phyloP scores from a whole-genome alignment of 2,888 invertebrate genomes.

The Rotaria magnacalcarata region DNA sequence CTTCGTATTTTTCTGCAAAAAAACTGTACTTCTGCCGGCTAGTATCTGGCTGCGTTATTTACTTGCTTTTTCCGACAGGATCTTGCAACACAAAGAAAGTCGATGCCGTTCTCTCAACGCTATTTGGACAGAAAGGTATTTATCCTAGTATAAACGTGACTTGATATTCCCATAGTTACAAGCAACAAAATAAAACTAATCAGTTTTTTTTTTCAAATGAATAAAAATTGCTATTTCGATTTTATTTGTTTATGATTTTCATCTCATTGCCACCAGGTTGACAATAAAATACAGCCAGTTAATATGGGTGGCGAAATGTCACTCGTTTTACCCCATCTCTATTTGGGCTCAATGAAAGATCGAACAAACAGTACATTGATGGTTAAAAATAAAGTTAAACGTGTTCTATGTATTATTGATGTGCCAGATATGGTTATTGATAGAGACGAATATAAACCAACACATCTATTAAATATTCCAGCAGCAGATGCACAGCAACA shows the following conservation, averaged over 20 bases:
- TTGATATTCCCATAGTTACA: background rate
- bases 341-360: conserved; percentile 1
- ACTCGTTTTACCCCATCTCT: background rate
- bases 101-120: conserved; percentile 20
- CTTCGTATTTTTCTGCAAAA: background rate
- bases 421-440: background rate
- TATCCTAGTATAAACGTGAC: background rate
- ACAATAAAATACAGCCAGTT: background rate
- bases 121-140: background rate
- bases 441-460: conserved; percentile 5
- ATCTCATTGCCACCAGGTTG: background rate
- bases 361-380: background rate
- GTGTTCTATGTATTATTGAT: conserved; percentile 13
- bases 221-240: background rate
- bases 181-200: background rate
- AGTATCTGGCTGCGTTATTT: background rate
- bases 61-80: background rate
- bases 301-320: conserved; percentile 14
- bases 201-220: background rate
- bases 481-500: conserved; percentile 4
- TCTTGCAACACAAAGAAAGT: background rate
- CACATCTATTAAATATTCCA: conserved; percentile 12
- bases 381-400: background rate
- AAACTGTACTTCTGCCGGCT: background rate
- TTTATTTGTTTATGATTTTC: background rate